Percentiles rank a stretch among this genome's conserved stretches.
These are phyloP conservation scores for Esperia sulphurella DNA, from an alignment of 2,888 invertebrate species.

Conservation along the genomic window DNA sequence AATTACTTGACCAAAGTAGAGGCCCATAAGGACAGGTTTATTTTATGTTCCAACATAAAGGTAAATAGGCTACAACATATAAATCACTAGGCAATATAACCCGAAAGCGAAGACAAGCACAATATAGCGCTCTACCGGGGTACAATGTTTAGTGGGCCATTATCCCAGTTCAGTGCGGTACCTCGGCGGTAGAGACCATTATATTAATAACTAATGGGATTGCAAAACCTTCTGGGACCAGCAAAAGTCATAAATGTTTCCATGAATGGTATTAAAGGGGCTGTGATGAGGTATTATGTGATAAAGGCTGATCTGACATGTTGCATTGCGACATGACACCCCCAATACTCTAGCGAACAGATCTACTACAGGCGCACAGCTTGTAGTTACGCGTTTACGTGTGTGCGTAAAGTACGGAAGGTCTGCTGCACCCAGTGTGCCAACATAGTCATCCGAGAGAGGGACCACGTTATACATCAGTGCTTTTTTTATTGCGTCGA, in stretches of 20 bases:
- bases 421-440: too few species aligned
- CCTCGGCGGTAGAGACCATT: conserved; percentile 21
- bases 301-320: not conserved
- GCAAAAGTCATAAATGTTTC: conserved; percentile 7
- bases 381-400: too few species aligned
- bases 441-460: too few species aligned
- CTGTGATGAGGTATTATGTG: not conserved
- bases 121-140: conserved; percentile 14
- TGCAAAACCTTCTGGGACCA: conserved; percentile 14
- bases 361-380: too few species aligned
- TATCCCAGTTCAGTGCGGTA: conserved; percentile 21
- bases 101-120: conserved; percentile 7
- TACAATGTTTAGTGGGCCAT: conserved; percentile 29
- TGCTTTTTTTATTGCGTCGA: too few species aligned
- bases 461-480: too few species aligned
- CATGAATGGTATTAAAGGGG: not conserved
- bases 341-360: too few species aligned
- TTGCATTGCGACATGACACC: too few species aligned
- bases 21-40: not conserved
- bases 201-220: conserved; percentile 35
- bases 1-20: too few species aligned
- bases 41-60: not conserved
- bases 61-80: conserved; percentile 15
- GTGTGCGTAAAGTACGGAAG: too few species aligned
- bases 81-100: conserved; percentile 17